Conservation (phyloP, 2,888 invertebrate species). For the Heliconius ethilla region DNA sequence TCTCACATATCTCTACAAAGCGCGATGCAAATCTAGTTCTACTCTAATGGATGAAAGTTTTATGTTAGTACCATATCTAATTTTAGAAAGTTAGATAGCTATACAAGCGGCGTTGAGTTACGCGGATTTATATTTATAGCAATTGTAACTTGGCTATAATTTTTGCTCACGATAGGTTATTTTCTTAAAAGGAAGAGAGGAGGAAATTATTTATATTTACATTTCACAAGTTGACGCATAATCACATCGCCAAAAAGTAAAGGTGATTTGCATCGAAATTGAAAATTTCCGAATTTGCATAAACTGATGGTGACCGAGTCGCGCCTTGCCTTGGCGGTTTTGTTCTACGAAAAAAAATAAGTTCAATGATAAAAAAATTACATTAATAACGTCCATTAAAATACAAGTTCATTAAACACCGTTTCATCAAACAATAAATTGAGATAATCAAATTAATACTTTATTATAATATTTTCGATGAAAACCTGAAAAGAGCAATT, state of each 20-base stretch:
- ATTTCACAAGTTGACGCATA: constrained; percentile 7
- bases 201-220: neutral
- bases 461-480: constrained; percentile 4
- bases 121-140: too few relatives aligned
- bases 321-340: neutral
- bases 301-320: constrained; percentile 18
- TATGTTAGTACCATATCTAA: too few relatives aligned
- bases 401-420: neutral
- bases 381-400: neutral
- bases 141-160: neutral
- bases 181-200: neutral
- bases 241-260: constrained; percentile 12
- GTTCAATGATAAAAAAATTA: too few relatives aligned
- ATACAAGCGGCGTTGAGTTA: too few relatives aligned
- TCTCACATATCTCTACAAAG: too few relatives aligned
- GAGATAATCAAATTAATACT: constrained; percentile 7
- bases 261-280: constrained; percentile 30
- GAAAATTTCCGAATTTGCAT: constrained; percentile 21
- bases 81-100: too few relatives aligned
- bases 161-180: neutral
- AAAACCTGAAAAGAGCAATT: neutral
- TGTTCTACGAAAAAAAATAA: too few relatives aligned
- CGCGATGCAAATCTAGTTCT: too few relatives aligned
- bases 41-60: too few relatives aligned
- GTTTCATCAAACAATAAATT: neutral